phyloP scores from a whole-genome alignment of 2,113 vertebrate species.

The Tachysurus fulvidraco region DNA sequence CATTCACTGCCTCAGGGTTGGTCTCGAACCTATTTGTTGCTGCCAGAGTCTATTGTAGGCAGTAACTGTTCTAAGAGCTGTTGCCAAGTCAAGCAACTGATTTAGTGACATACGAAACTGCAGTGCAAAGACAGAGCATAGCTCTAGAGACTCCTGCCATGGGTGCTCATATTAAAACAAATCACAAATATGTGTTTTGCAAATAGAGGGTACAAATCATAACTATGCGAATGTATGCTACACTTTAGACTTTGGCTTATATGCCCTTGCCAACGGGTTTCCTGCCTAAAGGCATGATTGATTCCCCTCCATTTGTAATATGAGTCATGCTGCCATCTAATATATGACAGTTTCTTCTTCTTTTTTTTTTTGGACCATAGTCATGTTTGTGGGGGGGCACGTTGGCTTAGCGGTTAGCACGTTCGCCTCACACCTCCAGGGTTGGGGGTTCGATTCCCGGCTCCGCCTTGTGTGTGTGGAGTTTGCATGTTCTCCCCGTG shows the following conservation, averaged over 20 bases:
- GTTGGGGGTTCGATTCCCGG: too few relatives aligned
- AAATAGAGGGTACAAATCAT: constrained; percentile 4
- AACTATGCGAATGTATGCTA: not conserved
- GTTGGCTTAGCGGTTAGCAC: too few relatives aligned
- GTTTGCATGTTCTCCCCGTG: too few relatives aligned
- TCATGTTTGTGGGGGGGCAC: not conserved
- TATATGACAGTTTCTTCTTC: not conserved
- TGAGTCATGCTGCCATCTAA: not conserved
- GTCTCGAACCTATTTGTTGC: constrained; percentile 15
- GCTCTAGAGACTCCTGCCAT: constrained; percentile 6
- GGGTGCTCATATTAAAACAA: constrained; percentile 16
- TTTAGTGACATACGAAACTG: constrained; percentile 13
- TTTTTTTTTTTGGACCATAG: not conserved
- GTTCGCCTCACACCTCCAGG: too few relatives aligned
- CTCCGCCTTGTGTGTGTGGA: too few relatives aligned
- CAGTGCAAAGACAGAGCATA: not conserved
- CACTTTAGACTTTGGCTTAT: not conserved
- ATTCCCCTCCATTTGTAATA: not conserved
- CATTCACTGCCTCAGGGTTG: constrained; percentile 17
- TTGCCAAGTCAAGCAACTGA: constrained; percentile 16
- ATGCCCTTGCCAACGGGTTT: not conserved
- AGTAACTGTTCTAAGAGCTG: constrained; percentile 25
- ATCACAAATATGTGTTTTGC: constrained; percentile 10
- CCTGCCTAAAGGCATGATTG: not conserved
- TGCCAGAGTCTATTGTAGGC: constrained; percentile 13